Base-by-base conservation (phyloP, 2,797 vertebrate genomes). In the Tadarida brasiliensis region DNA sequence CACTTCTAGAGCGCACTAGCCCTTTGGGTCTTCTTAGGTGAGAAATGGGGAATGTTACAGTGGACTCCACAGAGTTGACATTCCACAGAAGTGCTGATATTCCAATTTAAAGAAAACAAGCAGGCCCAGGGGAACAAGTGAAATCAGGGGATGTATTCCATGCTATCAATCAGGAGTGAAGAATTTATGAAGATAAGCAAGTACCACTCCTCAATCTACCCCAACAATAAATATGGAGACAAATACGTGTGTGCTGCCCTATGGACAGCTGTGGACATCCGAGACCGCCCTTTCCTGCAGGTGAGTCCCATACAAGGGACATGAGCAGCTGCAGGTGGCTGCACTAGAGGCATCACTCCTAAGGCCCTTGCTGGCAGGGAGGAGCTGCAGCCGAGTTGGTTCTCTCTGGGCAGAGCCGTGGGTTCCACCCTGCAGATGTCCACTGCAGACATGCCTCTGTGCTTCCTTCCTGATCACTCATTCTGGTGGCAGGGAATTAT, bases 401-500 rank as follows among this genome's bases (percentile, higher is more conserved):
- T 24, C 47, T 68, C 84, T 6, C 4, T 17, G 77, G 20, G 35
- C 77, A 74, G 33, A 71, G 90, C 20, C 39, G 28, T 0, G 28
- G 28, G 28, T 2, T 2, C 59, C 10, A 61, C 12, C 63, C 88
- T 56, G 63, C 44, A 51, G 39, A 61, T 11, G 39, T 44, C 39
- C 3, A 20, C 14, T 56, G 7, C 19, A 73, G 51, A 77, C 71
- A 51, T 0, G 33, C 33, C 71, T 73, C 86, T 51, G 59, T 26
- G 39, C 20, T n/a, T 89, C 47, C 68, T n/a, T 59, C 87, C 90
- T 73, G 68, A 70, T 9, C 5, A 78, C 61, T 84, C 33, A 59
- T 59, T 54, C 65, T 82, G 78, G 73, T 63, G 84, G 74, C 63
- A 97, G 96, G 97, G 97, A 96, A 97, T 97, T 39, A 97, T 96